phyloP scores from a whole-genome alignment of 2,797 vertebrate species.

The Myiotriccus ornatus region DNA sequence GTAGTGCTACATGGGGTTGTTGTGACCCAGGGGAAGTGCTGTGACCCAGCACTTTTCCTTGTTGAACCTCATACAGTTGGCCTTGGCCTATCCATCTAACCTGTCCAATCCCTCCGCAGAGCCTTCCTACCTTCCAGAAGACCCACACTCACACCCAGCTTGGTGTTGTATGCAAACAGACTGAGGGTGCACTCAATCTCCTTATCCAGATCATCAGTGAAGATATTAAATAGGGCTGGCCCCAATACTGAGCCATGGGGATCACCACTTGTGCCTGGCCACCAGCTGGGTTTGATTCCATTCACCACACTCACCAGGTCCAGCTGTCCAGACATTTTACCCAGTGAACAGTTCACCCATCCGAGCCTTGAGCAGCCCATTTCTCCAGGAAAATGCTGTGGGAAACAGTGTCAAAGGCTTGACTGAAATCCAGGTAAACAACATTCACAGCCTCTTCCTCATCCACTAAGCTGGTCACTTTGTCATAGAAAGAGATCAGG shows the following conservation, averaged over 20 bases:
- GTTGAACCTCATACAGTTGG: neutral
- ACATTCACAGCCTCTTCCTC: neutral
- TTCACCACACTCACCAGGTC: neutral
- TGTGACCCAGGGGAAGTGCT: neutral
- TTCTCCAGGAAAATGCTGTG: neutral
- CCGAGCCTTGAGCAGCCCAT: neutral
- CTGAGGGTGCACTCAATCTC: neutral
- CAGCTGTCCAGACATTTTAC: neutral
- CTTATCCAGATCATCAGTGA: neutral
- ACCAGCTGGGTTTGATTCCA: neutral
- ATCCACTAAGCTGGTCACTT: neutral
- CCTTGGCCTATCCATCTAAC: accelerated
- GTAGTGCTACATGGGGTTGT: neutral
- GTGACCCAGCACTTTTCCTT: neutral
- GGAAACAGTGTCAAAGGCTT: neutral
- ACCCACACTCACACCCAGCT: neutral
- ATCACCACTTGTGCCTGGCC: neutral
- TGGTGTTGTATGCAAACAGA: neutral
- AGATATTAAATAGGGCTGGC: neutral
- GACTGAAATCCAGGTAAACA: neutral
- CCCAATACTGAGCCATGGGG: neutral
- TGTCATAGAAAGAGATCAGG: neutral
- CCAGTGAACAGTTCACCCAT: neutral
- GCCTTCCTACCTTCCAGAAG: neutral
- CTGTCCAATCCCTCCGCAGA: neutral